Evolutionary conservation across 2,888 invertebrate species (phyloP), one percentile per base, ranked within the genome.

Genomic region (Drosophila flavopinicola): DNA sequence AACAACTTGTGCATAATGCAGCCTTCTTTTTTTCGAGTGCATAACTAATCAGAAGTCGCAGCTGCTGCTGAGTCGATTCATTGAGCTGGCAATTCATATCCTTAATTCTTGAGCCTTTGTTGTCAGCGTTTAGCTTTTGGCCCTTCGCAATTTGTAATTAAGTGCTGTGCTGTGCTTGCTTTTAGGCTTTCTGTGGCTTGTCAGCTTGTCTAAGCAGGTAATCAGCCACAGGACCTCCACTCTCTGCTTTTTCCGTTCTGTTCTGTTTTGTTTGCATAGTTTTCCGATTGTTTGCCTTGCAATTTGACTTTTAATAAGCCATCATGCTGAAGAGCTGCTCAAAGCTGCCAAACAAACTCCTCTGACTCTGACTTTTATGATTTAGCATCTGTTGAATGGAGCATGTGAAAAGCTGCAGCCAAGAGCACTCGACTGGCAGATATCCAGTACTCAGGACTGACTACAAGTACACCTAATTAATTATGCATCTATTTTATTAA

Each of bases 11-110:
- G 35, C 57, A 65, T 56, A 66, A 56, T 66, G 58, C 41, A 38
- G 33, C 37, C 37, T 45, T 57, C 33, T 66, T 27, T 48, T 51
- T 45, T 30, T 17, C 6, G 10, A 13, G 15, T n/a, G 29, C 23
- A 9, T 33, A 53, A 58, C 71, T 73, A 71, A 71, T 71, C 67
- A 73, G 51, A 24, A 52, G 48, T 52, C 54, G 23, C 39, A 51
- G 13, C 35, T 17, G 33, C 44, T 37, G 27, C 39, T 17, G 30
- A 24, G 13, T 30, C n/a, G 15, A 67, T 33, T 71, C 61, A 53
- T 53, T 67, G 68, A 73, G 53, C 44, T 48, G 66, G 32, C 57
- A 61, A 61, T 57, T 61, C 52, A 73, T 61, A 73, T 60, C 33
- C 49, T 20, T 47, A 56, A 49, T 45, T 33, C 32, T 20, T 51